These are phyloP conservation scores for Harpagifer antarcticus DNA, from an alignment of 2,797 vertebrate species.

Conservation along the genomic window DNA sequence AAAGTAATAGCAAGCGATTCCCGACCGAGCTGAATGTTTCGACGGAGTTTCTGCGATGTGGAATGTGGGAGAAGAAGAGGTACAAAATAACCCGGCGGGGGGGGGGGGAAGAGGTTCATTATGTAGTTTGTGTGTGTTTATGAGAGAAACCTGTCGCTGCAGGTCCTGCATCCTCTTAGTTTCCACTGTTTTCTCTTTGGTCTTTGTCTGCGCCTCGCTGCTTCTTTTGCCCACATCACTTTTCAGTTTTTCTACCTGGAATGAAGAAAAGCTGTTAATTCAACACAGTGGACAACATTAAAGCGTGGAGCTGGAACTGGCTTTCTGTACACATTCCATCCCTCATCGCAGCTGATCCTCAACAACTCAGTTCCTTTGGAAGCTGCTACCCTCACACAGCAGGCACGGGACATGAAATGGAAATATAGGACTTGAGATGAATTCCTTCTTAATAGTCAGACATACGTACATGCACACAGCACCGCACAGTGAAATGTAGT, in stretches of 20 bases:
- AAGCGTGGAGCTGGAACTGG: not conserved
- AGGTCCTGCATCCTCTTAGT: slow-evolving; percentile 91
- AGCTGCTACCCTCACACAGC: not conserved
- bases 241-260: slow-evolving; percentile 90
- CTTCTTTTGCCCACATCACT: slow-evolving; percentile 83
- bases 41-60: too few species aligned
- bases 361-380: not conserved
- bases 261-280: slow-evolving; percentile 17
- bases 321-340: not conserved
- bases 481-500: too few species aligned
- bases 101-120: accelerated
- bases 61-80: too few species aligned
- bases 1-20: too few species aligned
- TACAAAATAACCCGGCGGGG: too few species aligned
- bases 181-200: slow-evolving; percentile 85
- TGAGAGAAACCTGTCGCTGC: slow-evolving; percentile 86
- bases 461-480: too few species aligned
- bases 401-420: not conserved
- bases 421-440: too few species aligned
- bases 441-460: too few species aligned
- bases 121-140: not conserved
- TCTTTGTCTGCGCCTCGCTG: slow-evolving; percentile 84
- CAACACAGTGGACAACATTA: not conserved
- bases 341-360: not conserved
- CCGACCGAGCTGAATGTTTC: too few species aligned